These are phyloP conservation scores for Bovichtus variegatus DNA, from an alignment of 2,797 vertebrate genomes.

Conservation along the genomic window DNA sequence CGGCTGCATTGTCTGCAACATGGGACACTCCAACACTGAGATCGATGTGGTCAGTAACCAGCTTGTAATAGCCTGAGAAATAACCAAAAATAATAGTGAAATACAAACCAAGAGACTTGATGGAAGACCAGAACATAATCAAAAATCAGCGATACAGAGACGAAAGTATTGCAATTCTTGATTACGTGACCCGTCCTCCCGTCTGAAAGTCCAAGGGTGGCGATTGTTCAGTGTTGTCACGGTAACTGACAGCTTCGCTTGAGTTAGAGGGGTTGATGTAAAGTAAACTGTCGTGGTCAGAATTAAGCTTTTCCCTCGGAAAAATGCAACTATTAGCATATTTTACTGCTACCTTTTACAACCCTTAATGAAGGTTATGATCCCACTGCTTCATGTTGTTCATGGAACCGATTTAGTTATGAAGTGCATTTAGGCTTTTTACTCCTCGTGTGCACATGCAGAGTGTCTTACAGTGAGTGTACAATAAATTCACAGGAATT, in stretches of 20 bases:
- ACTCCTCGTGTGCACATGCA: not conserved
- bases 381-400: not conserved
- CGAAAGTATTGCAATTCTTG: not conserved
- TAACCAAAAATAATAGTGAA: not conserved
- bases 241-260: no score
- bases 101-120: not conserved
- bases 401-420: not conserved
- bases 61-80: not conserved
- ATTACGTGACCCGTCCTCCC: no score
- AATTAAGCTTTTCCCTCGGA: no score
- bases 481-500: not conserved
- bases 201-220: no score
- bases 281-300: no score
- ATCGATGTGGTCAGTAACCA: constrained; percentile 94
- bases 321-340: not conserved
- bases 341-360: not conserved
- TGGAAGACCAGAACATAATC: not conserved
- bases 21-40: constrained; percentile 99
- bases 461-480: not conserved
- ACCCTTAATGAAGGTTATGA: not conserved
- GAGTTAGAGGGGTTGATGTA: no score
- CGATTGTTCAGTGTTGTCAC: no score
- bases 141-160: not conserved
- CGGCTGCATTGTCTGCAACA: constrained; percentile 97
- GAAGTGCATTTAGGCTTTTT: not conserved